Evolutionary conservation across 1,140 invertebrate genomes (phyloP), one percentile per base, ranked within the genome.

Genomic region (Glomeris maerens): DNA sequence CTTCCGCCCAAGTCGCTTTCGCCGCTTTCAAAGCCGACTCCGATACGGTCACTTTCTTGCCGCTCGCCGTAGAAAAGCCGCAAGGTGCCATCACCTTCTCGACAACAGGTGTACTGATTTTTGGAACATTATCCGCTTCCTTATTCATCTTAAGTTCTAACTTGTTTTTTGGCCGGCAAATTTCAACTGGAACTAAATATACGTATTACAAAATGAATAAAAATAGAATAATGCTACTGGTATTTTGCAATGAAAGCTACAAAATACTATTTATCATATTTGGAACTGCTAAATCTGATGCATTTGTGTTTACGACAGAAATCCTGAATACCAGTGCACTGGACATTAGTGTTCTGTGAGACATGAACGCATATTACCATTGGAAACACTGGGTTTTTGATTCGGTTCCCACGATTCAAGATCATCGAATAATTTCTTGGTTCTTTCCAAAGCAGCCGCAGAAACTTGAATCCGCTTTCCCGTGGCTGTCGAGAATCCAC

Each of bases 61-160:
- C 40, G 25, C 40, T 42, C 5, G 40, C 40, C 25, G 40, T 42
- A 17, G 40, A 42, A 42, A 42, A 42, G 10, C 40, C 40, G 25
- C 40, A 42, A 42, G 5, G 40, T 21, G 5, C 40, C 25, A 42
- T 42, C 4, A 21, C 20, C 10, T 25, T 17, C 17, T 42, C 31
- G 17, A 10, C 31, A 36, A 17, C 10, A 36, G 17, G 31, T 10
- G 10, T 17, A 36, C 17, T 17, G 10, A 10, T 36, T 17, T 36
- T 36, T 17, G 17, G 17, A 36, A 17, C 10, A 17, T 36, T 36
- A 10, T 36, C 17, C 31, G 10, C 31, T 10, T 36, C 10, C 10
- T 36, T 36, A 36, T 10, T 10, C 31, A 17, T 36, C 17, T 36
- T 17, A n/a, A n/a, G n/a, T n/a, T n/a, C n/a, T n/a, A n/a, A n/a